Evolutionary conservation across 2,797 vertebrate genomes (phyloP).

Genomic region (Enteromius mattozi): DNA sequence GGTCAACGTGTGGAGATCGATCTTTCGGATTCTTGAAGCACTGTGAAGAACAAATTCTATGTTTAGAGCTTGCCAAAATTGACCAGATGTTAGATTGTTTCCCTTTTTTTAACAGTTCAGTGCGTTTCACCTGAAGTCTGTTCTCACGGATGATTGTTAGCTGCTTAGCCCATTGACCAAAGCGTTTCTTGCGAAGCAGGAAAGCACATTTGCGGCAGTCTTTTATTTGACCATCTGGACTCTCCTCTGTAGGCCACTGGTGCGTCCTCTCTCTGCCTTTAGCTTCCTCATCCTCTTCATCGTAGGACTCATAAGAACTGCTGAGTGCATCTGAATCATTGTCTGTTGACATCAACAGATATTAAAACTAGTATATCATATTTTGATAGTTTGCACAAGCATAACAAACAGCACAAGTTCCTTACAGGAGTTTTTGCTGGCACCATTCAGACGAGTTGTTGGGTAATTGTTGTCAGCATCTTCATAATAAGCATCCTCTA

Average conservation of each 20-base stretch:
- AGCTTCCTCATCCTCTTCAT: conserved; percentile 94
- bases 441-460: conserved; percentile 86
- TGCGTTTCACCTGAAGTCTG: conserved; percentile 87
- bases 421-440: conserved; percentile 91
- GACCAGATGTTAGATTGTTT: neutral
- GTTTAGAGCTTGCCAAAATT: conserved; percentile 1
- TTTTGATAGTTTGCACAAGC: neutral
- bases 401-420: neutral
- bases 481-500: conserved; percentile 94
- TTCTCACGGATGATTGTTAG: conserved; percentile 90
- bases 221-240: conserved; percentile 85
- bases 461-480: conserved; percentile 97
- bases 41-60: conserved; percentile 67
- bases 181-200: conserved; percentile 94
- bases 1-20: conserved; percentile 85
- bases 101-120: neutral
- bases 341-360: conserved; percentile 76
- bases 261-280: conserved; percentile 84
- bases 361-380: neutral
- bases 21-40: conserved; percentile 98
- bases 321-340: conserved; percentile 97
- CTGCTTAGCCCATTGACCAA: conserved; percentile 97
- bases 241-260: conserved; percentile 89
- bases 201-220: conserved; percentile 95
- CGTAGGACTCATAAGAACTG: conserved; percentile 97